Percentiles rank a stretch among this genome's conserved stretches.
Conservation (phyloP, 2,888 invertebrate species). For the Sesamia inferens region DNA sequence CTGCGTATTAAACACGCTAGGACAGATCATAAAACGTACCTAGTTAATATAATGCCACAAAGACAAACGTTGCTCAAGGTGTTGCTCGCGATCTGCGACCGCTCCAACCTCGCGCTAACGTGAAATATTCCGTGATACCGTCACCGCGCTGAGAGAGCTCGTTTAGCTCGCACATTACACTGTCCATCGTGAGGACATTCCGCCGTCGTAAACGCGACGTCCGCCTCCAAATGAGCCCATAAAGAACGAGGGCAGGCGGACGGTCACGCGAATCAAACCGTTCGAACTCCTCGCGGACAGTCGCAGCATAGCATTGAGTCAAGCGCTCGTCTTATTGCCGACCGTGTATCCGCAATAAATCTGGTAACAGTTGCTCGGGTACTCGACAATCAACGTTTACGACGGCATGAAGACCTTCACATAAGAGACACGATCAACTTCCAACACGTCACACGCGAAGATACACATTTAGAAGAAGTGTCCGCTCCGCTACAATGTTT, state of each 20-base stretch:
- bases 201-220: conserved; percentile 18
- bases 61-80: background rate
- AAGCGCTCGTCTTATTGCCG: background rate
- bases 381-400: conserved; percentile 34
- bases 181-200: conserved; percentile 4
- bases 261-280: background rate
- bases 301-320: background rate
- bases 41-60: background rate
- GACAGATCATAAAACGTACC: background rate
- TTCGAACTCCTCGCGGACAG: background rate
- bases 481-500: conserved; percentile 6
- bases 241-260: conserved; percentile 5
- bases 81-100: background rate
- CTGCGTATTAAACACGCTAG: background rate
- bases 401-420: conserved; percentile 33
- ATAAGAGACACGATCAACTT: conserved; percentile 13
- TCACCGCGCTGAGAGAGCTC: background rate
- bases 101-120: background rate
- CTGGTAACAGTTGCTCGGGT: conserved; percentile 2
- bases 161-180: conserved; percentile 18
- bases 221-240: background rate
- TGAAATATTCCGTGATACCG: background rate
- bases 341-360: conserved; percentile 10
- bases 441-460: conserved; percentile 7
- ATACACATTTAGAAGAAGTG: conserved; percentile 11